Conservation (phyloP, 1,140 invertebrate genomes). For the Bombus impatiens region DNA sequence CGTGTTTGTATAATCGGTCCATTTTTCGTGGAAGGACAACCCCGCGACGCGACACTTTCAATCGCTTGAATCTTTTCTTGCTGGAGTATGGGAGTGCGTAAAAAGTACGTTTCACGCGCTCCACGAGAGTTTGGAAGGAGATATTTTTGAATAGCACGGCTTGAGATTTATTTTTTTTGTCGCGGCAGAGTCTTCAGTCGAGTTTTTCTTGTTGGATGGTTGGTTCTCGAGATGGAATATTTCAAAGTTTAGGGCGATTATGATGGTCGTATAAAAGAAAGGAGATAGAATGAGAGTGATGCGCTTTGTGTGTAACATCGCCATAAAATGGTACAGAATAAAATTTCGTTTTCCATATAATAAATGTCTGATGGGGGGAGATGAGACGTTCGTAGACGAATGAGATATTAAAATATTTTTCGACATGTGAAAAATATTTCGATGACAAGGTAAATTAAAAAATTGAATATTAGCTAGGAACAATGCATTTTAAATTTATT, state of each 20-base stretch:
- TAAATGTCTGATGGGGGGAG: too few species aligned
- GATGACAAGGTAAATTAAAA: too few species aligned
- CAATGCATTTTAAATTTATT: too few species aligned
- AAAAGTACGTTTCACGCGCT: neutral
- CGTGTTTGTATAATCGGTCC: constrained; percentile 24
- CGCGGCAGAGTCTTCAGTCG: neutral
- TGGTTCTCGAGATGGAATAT: neutral
- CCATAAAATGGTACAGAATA: neutral
- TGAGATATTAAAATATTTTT: too few species aligned
- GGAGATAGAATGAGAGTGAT: neutral
- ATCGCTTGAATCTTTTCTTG: neutral
- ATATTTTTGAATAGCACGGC: neutral
- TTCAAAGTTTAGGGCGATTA: neutral
- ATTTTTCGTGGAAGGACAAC: constrained; percentile 1
- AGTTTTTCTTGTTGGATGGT: neutral
- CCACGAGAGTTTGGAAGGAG: too few species aligned
- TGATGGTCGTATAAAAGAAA: neutral
- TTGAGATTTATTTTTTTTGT: constrained; percentile 7
- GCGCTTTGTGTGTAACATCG: neutral
- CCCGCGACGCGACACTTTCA: neutral
- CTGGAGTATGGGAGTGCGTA: too few species aligned
- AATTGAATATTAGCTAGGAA: too few species aligned
- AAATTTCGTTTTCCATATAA: neutral
- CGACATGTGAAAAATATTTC: too few species aligned
- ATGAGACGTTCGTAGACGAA: too few species aligned